Percentiles rank a stretch among this genome's conserved stretches.
Conservation (phyloP, 2,113 vertebrate genomes). For the Kobus ellipsiprymnus region DNA sequence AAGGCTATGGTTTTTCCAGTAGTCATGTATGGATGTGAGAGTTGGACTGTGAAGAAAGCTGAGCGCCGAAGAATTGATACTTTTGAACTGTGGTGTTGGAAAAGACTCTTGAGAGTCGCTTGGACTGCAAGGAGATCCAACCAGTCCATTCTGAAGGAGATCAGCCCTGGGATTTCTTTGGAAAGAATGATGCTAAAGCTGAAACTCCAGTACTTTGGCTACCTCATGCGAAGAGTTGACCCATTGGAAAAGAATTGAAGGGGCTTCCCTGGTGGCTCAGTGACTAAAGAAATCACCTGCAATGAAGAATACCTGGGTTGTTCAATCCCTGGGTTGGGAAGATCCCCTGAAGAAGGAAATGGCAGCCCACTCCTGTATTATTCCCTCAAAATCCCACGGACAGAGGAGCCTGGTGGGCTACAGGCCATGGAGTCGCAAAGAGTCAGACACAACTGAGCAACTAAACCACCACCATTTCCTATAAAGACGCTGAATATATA, state of each 20-base stretch:
- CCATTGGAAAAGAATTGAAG: background rate
- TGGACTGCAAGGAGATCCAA: too few relatives aligned
- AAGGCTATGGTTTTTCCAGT: too few relatives aligned
- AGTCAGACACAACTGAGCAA: background rate
- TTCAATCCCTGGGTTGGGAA: background rate
- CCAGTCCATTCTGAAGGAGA: too few relatives aligned
- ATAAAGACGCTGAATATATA: background rate
- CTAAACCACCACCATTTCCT: background rate
- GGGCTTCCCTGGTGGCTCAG: background rate
- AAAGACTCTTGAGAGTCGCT: too few relatives aligned
- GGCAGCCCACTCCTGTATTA: background rate
- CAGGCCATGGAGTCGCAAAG: background rate
- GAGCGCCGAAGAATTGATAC: too few relatives aligned
- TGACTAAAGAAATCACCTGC: background rate
- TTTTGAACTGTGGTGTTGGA: too few relatives aligned
- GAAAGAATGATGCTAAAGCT: too few relatives aligned
- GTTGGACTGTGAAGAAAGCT: too few relatives aligned
- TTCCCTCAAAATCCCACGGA: background rate
- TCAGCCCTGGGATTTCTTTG: too few relatives aligned
- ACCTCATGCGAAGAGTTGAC: too few relatives aligned
- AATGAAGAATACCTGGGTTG: background rate
- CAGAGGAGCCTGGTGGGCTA: background rate
- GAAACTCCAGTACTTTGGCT: too few relatives aligned
- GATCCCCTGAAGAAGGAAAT: background rate
- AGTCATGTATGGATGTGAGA: too few relatives aligned